phyloP scores from a whole-genome alignment of 2,888 invertebrate species.

The Lithosia quadra region DNA sequence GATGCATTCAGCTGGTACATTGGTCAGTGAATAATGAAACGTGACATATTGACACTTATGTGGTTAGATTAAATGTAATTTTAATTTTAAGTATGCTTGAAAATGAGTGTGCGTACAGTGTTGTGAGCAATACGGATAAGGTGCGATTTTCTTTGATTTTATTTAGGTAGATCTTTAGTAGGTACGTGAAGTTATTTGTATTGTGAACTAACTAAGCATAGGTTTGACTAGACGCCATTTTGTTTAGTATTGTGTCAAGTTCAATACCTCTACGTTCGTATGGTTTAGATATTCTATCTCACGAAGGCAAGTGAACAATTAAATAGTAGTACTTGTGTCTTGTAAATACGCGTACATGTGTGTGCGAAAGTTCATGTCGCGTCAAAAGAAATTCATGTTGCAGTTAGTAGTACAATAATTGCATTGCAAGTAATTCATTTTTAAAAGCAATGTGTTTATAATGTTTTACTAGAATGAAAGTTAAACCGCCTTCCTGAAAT shows the following conservation, averaged over 20 bases:
- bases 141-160: not conserved
- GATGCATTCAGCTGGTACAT: not conserved
- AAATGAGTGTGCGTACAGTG: conserved; percentile 4
- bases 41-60: not conserved
- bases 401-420: too few species aligned
- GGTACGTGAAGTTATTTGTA: not conserved
- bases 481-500: too few species aligned
- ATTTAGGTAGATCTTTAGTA: not conserved
- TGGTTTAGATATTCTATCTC: too few species aligned
- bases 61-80: not conserved
- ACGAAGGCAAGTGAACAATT: too few species aligned
- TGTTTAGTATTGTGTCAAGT: not conserved
- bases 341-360: too few species aligned
- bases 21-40: not conserved
- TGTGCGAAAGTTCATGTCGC: too few species aligned
- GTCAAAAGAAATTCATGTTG: too few species aligned
- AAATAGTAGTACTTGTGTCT: too few species aligned
- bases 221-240: not conserved
- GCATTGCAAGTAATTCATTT: too few species aligned
- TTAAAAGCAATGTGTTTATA: too few species aligned
- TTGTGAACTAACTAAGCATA: not conserved
- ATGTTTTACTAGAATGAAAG: too few species aligned
- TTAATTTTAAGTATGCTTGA: not conserved
- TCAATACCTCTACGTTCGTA: not conserved
- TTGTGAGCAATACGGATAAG: conserved; percentile 5